Percentiles rank a stretch among this genome's conserved stretches.
Evolutionary conservation across 2,797 vertebrate species (phyloP).

Genomic region (Borostomias antarcticus): DNA sequence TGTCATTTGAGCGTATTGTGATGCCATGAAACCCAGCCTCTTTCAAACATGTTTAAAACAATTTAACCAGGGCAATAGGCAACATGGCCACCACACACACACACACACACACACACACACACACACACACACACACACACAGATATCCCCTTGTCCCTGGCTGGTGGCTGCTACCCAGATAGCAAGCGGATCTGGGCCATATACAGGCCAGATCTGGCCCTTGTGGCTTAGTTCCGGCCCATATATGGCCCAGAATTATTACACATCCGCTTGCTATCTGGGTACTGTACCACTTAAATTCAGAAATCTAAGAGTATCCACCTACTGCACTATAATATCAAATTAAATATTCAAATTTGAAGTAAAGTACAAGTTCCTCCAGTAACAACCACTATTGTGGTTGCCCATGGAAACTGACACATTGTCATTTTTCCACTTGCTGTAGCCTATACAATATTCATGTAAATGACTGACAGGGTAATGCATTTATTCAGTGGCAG

Average conservation of each 20-base stretch:
- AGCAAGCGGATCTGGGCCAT: too few relatives aligned
- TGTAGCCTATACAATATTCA: conserved; percentile 19
- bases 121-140: background rate
- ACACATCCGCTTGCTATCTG: too few relatives aligned
- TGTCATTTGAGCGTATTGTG: background rate
- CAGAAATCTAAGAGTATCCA: too few relatives aligned
- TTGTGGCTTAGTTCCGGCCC: too few relatives aligned
- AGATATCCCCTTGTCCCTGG: too few relatives aligned
- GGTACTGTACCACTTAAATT: too few relatives aligned
- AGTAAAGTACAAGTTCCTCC: background rate
- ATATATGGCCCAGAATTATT: too few relatives aligned
- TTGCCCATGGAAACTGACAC: conserved; percentile 15
- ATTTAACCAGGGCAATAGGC: background rate
- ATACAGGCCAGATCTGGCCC: too few relatives aligned
- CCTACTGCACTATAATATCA: too few relatives aligned
- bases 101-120: background rate
- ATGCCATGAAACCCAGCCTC: conserved; percentile 2
- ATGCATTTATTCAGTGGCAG: background rate
- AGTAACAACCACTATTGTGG: background rate
- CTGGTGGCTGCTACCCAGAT: too few relatives aligned
- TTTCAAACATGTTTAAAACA: conserved; percentile 5
- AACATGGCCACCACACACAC: background rate
- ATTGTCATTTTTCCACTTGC: background rate
- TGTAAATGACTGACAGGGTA: conserved; percentile 17
- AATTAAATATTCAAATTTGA: too few relatives aligned